Percentiles rank a stretch among this genome's conserved stretches.
These are phyloP conservation scores for Pollimyrus isidori DNA, from an alignment of 2,113 vertebrate genomes.

Conservation along the genomic window DNA sequence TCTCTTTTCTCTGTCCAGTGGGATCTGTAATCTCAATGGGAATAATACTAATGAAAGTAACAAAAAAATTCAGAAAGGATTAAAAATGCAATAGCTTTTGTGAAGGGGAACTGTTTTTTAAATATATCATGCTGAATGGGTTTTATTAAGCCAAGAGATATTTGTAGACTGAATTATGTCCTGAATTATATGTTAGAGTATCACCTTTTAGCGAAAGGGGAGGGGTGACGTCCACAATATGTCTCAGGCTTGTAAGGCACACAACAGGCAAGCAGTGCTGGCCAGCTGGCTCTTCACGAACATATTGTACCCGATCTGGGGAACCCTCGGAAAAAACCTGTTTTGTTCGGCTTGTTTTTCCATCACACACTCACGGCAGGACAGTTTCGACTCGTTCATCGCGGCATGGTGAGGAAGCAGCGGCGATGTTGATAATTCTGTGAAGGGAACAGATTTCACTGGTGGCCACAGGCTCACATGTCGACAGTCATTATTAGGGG, in stretches of 20 bases:
- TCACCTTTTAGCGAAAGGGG: not conserved
- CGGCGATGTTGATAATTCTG: not conserved
- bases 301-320: not conserved
- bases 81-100: not conserved
- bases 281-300: not conserved
- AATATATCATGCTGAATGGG: not conserved
- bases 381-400: not conserved
- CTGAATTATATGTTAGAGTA: not conserved
- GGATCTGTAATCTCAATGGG: constrained; percentile 4
- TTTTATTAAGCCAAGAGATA: not conserved
- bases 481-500: not conserved
- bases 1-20: not conserved
- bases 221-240: not conserved
- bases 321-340: not conserved
- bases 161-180: not conserved
- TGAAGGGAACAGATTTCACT: not conserved
- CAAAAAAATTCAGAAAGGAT: not conserved
- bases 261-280: not conserved
- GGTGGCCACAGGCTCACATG: not conserved
- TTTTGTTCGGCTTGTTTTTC: not conserved
- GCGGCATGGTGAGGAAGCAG: not conserved
- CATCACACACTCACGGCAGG: not conserved
- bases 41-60: not conserved
- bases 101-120: not conserved
- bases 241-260: not conserved